These are phyloP conservation scores for Drosophila prolongata DNA, from an alignment of 2,888 invertebrate genomes.

Conservation along the genomic window DNA sequence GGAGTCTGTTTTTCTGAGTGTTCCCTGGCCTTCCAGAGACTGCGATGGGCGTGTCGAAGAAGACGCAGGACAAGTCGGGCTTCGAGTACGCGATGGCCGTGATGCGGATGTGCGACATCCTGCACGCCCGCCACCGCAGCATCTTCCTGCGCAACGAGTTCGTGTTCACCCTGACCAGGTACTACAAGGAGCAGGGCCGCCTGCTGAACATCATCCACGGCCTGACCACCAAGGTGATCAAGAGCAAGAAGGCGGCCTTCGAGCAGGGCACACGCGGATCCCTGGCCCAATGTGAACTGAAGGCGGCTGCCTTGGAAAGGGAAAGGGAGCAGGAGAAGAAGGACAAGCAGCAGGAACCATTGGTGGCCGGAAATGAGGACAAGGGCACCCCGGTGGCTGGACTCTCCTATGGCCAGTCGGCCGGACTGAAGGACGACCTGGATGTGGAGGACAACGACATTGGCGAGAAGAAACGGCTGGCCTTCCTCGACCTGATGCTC, in stretches of 20 bases:
- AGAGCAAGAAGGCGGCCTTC: constrained; percentile 91
- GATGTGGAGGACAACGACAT: constrained; percentile 92
- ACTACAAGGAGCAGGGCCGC: constrained; percentile 90
- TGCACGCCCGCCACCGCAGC: constrained; percentile 92
- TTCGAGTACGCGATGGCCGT: constrained; percentile 95
- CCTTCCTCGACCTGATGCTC: constrained; percentile 94
- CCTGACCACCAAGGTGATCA: constrained; percentile 91
- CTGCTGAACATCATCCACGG: constrained; percentile 91
- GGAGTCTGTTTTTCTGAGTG: neutral
- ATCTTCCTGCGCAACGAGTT: constrained; percentile 91
- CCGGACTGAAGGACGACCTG: constrained; percentile 91
- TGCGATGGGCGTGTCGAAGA: constrained; percentile 94
- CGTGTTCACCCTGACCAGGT: constrained; percentile 90
- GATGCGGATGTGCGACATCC: constrained; percentile 95
- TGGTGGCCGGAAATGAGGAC: constrained; percentile 15
- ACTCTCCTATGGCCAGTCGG: constrained; percentile 89
- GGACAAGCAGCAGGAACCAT: neutral
- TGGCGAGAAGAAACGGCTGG: constrained; percentile 92
- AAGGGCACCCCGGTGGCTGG: constrained; percentile 86
- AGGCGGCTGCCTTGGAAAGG: constrained; percentile 61
- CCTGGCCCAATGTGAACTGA: constrained; percentile 76
- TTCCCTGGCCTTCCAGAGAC: constrained; percentile 87
- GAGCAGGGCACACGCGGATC: constrained; percentile 87
- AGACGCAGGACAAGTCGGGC: constrained; percentile 92
- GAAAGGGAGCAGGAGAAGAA: constrained; percentile 44